Percentiles rank a stretch among this genome's conserved stretches.
Evolutionary conservation across 2,888 invertebrate genomes (phyloP).

Genomic region (Desoria tigrina): DNA sequence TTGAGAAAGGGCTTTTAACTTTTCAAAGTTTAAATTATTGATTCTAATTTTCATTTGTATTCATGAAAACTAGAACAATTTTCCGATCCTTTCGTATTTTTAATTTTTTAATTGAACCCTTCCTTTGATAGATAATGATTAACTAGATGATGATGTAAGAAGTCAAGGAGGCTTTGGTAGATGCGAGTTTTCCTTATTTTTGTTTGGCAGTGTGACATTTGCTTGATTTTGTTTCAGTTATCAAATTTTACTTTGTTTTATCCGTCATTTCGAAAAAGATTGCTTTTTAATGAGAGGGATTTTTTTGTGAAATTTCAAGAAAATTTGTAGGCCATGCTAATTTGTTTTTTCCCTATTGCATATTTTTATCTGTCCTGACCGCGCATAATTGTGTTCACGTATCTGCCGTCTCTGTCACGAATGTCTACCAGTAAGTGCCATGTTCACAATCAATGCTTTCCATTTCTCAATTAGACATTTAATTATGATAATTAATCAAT

Average conservation of each 20-base stretch:
- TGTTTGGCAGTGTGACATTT: constrained; percentile 3
- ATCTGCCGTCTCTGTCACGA: constrained; percentile 48
- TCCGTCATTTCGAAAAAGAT: not conserved
- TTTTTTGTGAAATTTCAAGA: constrained; percentile 24
- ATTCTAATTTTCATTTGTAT: no score
- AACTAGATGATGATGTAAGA: no score
- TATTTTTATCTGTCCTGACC: constrained; percentile 46
- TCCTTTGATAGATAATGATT: no score
- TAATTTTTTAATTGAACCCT: no score
- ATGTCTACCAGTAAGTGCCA: constrained; percentile 47
- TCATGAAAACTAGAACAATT: no score
- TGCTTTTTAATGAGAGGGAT: not conserved
- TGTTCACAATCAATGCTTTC: constrained; percentile 46
- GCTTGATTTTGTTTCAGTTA: constrained; percentile 5
- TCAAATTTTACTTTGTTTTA: not conserved
- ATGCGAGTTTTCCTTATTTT: no score
- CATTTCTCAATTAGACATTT: constrained; percentile 25
- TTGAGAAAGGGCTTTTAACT: no score
- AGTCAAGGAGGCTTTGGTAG: no score
- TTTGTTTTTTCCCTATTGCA: constrained; percentile 48
- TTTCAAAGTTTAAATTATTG: no score
- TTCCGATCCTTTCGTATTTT: no score
- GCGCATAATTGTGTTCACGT: constrained; percentile 46
- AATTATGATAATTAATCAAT: constrained; percentile 3
- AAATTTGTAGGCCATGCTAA: constrained; percentile 42